Percentiles rank a stretch among this genome's conserved stretches.
These are phyloP conservation scores for Hypselothyrea guttata DNA, from an alignment of 2,888 invertebrate genomes.

Conservation along the genomic window DNA sequence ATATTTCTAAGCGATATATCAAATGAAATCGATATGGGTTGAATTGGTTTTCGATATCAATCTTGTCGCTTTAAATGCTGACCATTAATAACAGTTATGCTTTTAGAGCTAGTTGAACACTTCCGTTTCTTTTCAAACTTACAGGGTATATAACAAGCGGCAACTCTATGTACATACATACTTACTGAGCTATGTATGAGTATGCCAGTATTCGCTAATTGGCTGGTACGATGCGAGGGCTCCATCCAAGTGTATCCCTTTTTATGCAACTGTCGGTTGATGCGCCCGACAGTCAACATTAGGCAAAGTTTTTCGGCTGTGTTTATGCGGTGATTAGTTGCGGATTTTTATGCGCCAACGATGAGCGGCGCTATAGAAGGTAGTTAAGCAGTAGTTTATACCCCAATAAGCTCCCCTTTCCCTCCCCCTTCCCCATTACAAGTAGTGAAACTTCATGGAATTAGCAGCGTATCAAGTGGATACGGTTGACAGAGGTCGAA, in stretches of 20 bases:
- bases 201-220: conserved; percentile 41
- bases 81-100: no score
- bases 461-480: conserved; percentile 38
- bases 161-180: conserved; percentile 19
- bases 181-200: not conserved
- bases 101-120: not conserved
- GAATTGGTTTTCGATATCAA: no score
- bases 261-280: conserved; percentile 32
- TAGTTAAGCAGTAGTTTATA: conserved; percentile 31
- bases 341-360: conserved; percentile 51
- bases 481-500: conserved; percentile 11
- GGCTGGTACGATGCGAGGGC: conserved; percentile 39
- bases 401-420: not conserved
- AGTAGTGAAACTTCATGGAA: conserved; percentile 34
- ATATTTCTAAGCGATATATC: no score
- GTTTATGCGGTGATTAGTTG: conserved; percentile 62
- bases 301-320: conserved; percentile 52
- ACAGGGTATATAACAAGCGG: conserved; percentile 24
- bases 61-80: no score
- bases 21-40: no score
- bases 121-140: not conserved
- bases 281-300: conserved; percentile 42
- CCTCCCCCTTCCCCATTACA: not conserved
- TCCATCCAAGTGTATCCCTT: conserved; percentile 34
- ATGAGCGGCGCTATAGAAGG: conserved; percentile 32